These are phyloP conservation scores for Drosophila conformis DNA, from an alignment of 2,888 invertebrate species.

Conservation along the genomic window DNA sequence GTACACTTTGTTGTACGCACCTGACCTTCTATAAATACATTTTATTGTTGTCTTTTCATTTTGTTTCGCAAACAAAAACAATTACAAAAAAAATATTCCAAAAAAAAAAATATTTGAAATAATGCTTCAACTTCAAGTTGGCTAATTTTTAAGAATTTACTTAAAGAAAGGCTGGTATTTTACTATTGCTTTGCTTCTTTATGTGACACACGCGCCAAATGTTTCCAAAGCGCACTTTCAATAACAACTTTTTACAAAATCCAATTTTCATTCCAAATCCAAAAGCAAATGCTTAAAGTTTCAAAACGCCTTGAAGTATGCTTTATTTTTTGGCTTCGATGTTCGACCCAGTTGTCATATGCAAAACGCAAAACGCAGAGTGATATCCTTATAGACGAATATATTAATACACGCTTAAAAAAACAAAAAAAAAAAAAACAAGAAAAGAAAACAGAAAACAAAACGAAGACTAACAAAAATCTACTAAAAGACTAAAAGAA, in stretches of 20 bases:
- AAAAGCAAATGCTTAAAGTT: conserved; percentile 56
- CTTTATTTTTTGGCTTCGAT: conserved; percentile 73
- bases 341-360: conserved; percentile 53
- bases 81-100: not conserved
- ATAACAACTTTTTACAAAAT: conserved; percentile 24
- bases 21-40: conserved; percentile 13
- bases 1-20: conserved; percentile 22
- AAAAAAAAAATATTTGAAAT: conserved; percentile 3
- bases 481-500: conserved; percentile 21
- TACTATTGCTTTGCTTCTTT: conserved; percentile 71
- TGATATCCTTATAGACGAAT: conserved; percentile 84
- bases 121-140: conserved; percentile 49
- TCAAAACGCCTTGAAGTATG: conserved; percentile 64
- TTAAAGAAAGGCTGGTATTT: conserved; percentile 38
- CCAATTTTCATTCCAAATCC: conserved; percentile 15
- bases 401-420: conserved; percentile 82
- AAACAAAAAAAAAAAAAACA: not conserved
- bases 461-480: conserved; percentile 28
- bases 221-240: conserved; percentile 66
- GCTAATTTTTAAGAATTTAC: conserved; percentile 20
- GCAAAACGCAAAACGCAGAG: conserved; percentile 54
- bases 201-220: conserved; percentile 63
- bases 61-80: conserved; percentile 22
- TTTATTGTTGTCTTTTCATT: conserved; percentile 29
- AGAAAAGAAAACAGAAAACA: conserved; percentile 22